Evolutionary conservation across 1,140 invertebrate genomes (phyloP), one percentile per base, ranked within the genome.

Genomic region (Spodoptera frugiperda): DNA sequence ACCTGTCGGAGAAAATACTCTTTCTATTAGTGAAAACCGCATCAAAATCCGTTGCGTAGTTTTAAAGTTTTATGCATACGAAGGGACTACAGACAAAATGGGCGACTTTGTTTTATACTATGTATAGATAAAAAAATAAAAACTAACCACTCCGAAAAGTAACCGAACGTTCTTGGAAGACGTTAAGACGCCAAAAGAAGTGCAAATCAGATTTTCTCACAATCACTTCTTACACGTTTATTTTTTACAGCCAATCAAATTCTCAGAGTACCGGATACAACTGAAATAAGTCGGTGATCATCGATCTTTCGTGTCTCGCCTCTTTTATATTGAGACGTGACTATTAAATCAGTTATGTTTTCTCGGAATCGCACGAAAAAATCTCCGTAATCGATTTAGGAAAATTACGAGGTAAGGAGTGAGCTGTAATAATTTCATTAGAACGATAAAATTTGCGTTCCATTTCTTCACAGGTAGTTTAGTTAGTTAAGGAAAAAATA

Each of bases 341-440:
- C 30, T 44, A 44, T n/a, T 25, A 57, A 57, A 59, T 30, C n/a
- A 33, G n/a, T 39, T 17, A 15, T 53, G 51, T 59, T 59, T 25
- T 59, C 21, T 33, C 5, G 10, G 8, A 63, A 44, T 39, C 10
- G 9, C 15, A 10, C 30, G 11, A 11, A 59, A 33, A 10, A 59
- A 39, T n/a, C 14, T 3, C 11, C 30, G 11, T 12, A 57, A 25
- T 17, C 17, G 51, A 53, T 39, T 39, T 39, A 9, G 33, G 6
- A 39, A 39, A 39, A 39, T 17, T 17, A 15, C 51, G 51, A 53
- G 2, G 51, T 53, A 53, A n/a, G 15, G 15, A 39, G 6, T 25
- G 30, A 57, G 19, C 4, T 25, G 21, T 14, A 30, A 6, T 30
- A 63, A 44, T 63, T 44, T 39, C 25, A 61, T 39, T 15, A 39